Evolutionary conservation across 1,140 invertebrate genomes (phyloP).

Genomic region (Heliconius himera): DNA sequence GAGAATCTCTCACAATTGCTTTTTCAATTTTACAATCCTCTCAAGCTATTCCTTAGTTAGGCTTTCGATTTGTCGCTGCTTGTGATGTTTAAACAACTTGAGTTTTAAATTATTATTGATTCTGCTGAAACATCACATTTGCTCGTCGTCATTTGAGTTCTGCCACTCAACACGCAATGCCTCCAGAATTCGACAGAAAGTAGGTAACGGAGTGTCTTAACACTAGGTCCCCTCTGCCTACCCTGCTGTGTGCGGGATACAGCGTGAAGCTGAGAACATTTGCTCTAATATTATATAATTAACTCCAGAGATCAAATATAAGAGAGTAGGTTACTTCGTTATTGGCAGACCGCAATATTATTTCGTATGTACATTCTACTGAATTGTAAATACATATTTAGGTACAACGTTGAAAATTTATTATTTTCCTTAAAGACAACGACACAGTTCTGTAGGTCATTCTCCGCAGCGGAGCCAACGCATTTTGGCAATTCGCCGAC

Average conservation of each 20-base stretch:
- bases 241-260: too few species aligned
- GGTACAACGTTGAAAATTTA: not conserved
- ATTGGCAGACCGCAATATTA: not conserved
- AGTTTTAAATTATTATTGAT: not conserved
- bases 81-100: constrained; percentile 30
- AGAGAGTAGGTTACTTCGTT: not conserved
- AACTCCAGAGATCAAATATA: not conserved
- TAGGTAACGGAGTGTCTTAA: too few species aligned
- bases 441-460: constrained; percentile 48
- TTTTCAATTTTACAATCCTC: constrained; percentile 62
- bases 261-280: too few species aligned
- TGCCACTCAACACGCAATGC: too few species aligned
- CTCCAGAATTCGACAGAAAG: too few species aligned
- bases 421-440: constrained; percentile 31
- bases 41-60: constrained; percentile 45
- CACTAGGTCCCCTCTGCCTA: too few species aligned
- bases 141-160: too few species aligned
- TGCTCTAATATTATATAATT: not conserved
- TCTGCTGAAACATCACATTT: not conserved
- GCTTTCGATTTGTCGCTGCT: constrained; percentile 42
- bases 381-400: constrained; percentile 10
- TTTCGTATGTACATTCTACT: not conserved
- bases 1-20: constrained; percentile 65
- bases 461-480: constrained; percentile 51
- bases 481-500: constrained; percentile 62